phyloP scores from a whole-genome alignment of 2,797 vertebrate species.

The Falco biarmicus region DNA sequence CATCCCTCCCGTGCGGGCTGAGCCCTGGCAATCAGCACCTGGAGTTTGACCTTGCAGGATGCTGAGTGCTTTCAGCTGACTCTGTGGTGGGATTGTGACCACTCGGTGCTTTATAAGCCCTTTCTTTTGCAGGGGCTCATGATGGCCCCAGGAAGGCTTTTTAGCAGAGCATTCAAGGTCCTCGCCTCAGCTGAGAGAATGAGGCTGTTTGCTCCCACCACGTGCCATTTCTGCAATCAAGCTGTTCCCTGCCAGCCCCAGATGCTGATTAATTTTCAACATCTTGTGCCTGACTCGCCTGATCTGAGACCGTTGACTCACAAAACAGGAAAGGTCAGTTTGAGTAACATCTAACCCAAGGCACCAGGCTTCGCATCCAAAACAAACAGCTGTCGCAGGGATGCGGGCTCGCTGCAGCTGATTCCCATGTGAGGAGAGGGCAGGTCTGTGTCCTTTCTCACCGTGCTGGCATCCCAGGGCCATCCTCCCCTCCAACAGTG shows the following conservation, averaged over 20 bases:
- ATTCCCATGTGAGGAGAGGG: slow-evolving; percentile 19
- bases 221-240: not conserved
- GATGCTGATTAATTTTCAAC: slow-evolving; percentile 55
- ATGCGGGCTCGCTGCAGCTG: not conserved
- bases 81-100: not conserved
- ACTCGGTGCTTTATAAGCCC: not conserved
- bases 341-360: slow-evolving; percentile 53
- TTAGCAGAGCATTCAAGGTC: not conserved
- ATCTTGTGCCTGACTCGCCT: slow-evolving; percentile 30
- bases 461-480: not conserved
- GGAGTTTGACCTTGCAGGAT: not conserved
- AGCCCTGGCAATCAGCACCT: not conserved
- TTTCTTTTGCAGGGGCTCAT: not conserved
- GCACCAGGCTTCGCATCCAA: slow-evolving; percentile 58
- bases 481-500: not conserved
- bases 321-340: slow-evolving; percentile 76
- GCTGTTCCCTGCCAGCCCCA: not conserved
- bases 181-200: not conserved
- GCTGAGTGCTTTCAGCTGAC: not conserved
- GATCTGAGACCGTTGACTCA: slow-evolving; percentile 53
- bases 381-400: slow-evolving; percentile 62
- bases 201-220: not conserved
- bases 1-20: not conserved
- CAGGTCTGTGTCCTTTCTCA: slow-evolving; percentile 30
- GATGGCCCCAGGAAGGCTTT: not conserved